A percentile compares a stretch with the other conserved stretches of the same genome.
These are phyloP conservation scores for Drosophila greeni DNA, from an alignment of 2,888 invertebrate species.

Conservation along the genomic window DNA sequence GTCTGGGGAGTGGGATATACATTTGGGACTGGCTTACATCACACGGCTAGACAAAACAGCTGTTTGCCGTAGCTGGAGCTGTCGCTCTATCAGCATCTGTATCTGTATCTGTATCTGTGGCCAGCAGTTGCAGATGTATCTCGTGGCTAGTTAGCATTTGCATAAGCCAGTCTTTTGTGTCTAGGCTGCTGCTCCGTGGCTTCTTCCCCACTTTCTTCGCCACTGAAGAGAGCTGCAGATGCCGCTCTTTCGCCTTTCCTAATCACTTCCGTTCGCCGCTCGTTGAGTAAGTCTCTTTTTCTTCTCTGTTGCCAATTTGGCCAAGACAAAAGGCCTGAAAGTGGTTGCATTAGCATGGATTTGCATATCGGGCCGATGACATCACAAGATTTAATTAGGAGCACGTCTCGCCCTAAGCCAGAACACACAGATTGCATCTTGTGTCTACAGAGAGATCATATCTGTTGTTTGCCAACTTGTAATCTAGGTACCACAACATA, in stretches of 20 bases:
- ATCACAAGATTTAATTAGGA: conserved; percentile 30
- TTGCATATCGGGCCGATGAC: conserved; percentile 39
- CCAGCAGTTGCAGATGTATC: conserved; percentile 13
- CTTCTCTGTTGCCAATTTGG: conserved; percentile 54
- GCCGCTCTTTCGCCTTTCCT: conserved; percentile 48
- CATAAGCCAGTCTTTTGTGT: conserved; percentile 70
- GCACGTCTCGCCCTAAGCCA: neutral
- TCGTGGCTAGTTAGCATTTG: conserved; percentile 53
- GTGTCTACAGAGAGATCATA: neutral
- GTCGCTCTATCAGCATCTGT: conserved; percentile 12
- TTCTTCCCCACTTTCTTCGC: conserved; percentile 67
- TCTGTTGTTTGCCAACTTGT: conserved; percentile 21
- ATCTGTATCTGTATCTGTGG: conserved; percentile 30
- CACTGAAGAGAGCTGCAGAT: conserved; percentile 7
- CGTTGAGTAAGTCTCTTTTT: conserved; percentile 56
- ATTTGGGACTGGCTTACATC: conserved; percentile 60
- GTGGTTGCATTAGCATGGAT: conserved; percentile 34
- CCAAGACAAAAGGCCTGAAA: conserved; percentile 27
- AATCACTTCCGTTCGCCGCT: conserved; percentile 66
- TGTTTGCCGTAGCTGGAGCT: conserved; percentile 22
- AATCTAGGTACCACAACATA: conserved; percentile 23
- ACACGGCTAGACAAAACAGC: conserved; percentile 53
- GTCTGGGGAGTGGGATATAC: conserved; percentile 15
- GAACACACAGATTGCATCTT: conserved; percentile 14
- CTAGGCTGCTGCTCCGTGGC: conserved; percentile 16